These are phyloP conservation scores for Camponotus vicinus DNA, from an alignment of 1,140 invertebrate species.

Conservation along the genomic window DNA sequence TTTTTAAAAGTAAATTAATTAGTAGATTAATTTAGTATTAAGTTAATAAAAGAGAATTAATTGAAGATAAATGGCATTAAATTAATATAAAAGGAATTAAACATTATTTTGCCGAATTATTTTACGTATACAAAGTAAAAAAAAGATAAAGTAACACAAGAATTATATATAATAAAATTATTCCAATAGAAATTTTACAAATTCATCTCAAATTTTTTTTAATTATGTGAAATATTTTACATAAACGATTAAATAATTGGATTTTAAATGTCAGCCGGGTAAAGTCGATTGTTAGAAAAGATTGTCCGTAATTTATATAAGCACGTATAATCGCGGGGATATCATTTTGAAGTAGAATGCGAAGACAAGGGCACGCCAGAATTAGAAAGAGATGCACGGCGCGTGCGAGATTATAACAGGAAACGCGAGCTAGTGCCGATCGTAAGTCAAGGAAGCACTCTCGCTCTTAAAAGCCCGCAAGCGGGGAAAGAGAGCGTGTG, in stretches of 20 bases:
- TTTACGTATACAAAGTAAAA: neutral
- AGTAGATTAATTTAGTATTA: neutral
- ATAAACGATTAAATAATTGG: neutral
- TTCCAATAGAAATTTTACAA: neutral
- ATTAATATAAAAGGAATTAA: neutral
- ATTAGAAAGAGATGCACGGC: constrained; percentile 30
- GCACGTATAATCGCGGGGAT: neutral
- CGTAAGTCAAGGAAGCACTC: constrained; percentile 77
- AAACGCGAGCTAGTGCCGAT: constrained; percentile 71
- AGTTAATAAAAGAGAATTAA: neutral
- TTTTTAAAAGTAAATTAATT: no score
- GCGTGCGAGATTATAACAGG: constrained; percentile 68
- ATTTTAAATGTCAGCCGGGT: neutral
- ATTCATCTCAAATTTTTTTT: neutral
- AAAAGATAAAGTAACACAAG: neutral
- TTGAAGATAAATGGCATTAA: neutral
- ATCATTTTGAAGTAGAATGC: constrained; percentile 2
- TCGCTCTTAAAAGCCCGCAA: constrained; percentile 69
- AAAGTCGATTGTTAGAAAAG: neutral
- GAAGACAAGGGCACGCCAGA: constrained; percentile 32
- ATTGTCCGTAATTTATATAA: no score
- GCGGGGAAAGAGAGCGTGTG: constrained; percentile 59
- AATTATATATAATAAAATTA: neutral
- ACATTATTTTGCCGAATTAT: neutral
- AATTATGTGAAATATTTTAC: neutral